These are phyloP conservation scores for Propithecus perrieri DNA, from an alignment of 2,797 vertebrate genomes.

Conservation along the genomic window DNA sequence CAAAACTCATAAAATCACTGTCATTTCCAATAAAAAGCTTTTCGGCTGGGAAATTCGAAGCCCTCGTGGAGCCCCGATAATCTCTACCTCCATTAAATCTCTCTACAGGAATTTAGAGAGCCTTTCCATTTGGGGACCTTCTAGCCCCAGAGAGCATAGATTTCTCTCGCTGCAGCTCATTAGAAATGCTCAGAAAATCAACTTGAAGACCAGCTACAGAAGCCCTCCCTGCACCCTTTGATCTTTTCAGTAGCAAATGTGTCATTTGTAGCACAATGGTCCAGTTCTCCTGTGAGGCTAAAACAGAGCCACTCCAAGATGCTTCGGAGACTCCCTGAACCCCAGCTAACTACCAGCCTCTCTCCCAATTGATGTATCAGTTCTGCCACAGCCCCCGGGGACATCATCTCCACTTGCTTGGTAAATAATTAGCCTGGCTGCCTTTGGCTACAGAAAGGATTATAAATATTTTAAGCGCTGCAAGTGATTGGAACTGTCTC, in stretches of 20 bases:
- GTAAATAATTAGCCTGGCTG: constrained; percentile 87
- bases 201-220: background rate
- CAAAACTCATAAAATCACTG: constrained; percentile 64
- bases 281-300: constrained; percentile 76
- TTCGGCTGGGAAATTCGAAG: constrained; percentile 57
- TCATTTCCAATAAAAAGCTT: constrained; percentile 54
- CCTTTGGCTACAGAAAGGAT: constrained; percentile 82
- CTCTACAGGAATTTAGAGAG: constrained; percentile 60
- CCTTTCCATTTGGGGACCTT: constrained; percentile 51
- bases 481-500: constrained; percentile 82
- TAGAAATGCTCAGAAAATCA: constrained; percentile 64
- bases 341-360: constrained; percentile 42
- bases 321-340: constrained; percentile 49
- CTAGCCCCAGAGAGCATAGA: constrained; percentile 43
- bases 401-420: constrained; percentile 76
- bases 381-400: constrained; percentile 65
- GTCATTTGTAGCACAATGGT: constrained; percentile 49
- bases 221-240: constrained; percentile 49
- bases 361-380: constrained; percentile 61
- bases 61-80: constrained; percentile 21
- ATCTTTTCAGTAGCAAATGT: constrained; percentile 72
- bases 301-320: constrained; percentile 63
- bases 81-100: constrained; percentile 52
- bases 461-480: constrained; percentile 85
- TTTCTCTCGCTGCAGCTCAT: constrained; percentile 34